Percentiles rank a stretch among this genome's conserved stretches.
Conservation (phyloP, 2,797 vertebrate genomes). For the Emys orbicularis region DNA sequence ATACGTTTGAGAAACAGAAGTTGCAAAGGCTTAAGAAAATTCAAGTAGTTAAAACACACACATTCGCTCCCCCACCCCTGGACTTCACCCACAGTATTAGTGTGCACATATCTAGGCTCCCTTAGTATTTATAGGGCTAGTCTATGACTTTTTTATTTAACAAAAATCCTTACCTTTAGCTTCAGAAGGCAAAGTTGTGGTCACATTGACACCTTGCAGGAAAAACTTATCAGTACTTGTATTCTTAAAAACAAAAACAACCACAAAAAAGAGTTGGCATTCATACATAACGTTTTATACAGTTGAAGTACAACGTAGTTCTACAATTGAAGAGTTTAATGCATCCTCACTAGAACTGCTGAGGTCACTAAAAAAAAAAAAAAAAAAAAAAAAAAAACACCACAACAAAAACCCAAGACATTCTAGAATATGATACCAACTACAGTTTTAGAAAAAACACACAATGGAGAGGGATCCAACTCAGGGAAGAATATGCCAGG, state of each 20-base stretch:
- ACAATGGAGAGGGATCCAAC: background rate
- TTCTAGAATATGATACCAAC: background rate
- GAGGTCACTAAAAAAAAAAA: background rate
- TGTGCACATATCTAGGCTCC: background rate
- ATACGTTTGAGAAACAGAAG: background rate
- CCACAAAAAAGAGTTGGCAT: background rate
- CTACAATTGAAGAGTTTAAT: background rate
- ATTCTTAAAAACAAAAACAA: slow-evolving; percentile 71
- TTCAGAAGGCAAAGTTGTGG: slow-evolving; percentile 64
- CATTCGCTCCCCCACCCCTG: no score
- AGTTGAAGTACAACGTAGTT: background rate
- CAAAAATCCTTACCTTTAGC: slow-evolving; percentile 75
- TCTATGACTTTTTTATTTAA: background rate
- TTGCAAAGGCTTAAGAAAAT: background rate
- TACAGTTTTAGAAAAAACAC: background rate
- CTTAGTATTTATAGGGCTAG: background rate
- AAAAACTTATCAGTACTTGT: slow-evolving; percentile 77
- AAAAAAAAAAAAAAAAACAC: background rate
- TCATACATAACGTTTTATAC: background rate
- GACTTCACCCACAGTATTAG: background rate
- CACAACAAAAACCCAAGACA: background rate
- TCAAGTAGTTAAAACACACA: background rate
- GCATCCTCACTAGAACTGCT: background rate
- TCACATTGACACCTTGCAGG: slow-evolving; percentile 73
- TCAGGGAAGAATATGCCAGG: background rate